Conservation (phyloP, 2,797 vertebrate species). For the Acanthis flammea region DNA sequence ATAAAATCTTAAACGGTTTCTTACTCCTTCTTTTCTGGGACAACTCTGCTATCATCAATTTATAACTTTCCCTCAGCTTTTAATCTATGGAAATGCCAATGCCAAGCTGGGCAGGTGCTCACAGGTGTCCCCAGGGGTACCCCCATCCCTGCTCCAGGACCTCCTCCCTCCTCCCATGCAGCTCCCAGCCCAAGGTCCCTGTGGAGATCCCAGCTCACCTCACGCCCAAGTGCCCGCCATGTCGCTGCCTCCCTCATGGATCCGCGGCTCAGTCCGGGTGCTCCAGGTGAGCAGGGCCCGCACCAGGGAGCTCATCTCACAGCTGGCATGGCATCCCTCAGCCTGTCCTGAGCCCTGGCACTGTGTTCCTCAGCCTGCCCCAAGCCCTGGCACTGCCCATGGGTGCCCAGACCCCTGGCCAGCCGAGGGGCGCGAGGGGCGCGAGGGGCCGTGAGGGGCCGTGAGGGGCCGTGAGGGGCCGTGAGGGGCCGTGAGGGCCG, state of each 20-base stretch:
- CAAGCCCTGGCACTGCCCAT: neutral
- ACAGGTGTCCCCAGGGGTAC: neutral
- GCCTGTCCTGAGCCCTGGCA: neutral
- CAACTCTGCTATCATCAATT: neutral
- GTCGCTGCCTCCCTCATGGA: neutral
- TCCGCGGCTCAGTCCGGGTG: accelerated
- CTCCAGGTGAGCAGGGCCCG: accelerated
- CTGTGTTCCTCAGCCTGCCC: neutral
- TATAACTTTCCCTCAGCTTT: neutral
- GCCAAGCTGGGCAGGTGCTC: accelerated
- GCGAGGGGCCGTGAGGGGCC: too few species aligned
- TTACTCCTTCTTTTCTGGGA: neutral
- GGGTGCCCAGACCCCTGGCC: neutral
- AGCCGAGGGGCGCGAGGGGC: too few species aligned
- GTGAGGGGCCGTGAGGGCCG: neutral
- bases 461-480: too few species aligned
- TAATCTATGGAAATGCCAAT: constrained; percentile 16
- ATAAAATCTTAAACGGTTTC: neutral
- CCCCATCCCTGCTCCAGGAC: neutral
- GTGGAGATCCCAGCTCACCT: neutral
- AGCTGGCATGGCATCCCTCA: neutral
- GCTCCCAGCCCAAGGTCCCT: accelerated
- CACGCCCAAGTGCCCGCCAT: accelerated
- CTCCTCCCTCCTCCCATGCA: neutral
- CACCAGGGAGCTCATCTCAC: neutral